Evolutionary conservation across 2,113 vertebrate species (phyloP), one percentile per base, ranked within the genome.

Genomic region (Clupea harengus): DNA sequence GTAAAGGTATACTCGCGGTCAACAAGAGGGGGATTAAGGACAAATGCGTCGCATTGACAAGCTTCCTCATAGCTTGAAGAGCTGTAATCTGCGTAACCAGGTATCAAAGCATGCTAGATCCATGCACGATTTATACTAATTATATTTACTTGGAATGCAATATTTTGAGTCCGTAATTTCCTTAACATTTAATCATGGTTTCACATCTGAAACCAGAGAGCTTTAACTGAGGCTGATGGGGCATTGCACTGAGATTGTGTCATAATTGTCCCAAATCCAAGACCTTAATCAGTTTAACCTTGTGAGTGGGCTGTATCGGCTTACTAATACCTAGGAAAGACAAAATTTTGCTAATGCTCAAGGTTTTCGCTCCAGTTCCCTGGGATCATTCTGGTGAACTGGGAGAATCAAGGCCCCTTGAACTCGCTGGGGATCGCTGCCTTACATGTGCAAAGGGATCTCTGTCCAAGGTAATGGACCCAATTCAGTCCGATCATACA

Each of bases 221-320:
- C 88, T 57, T 9, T 75, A 84, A 87, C 89, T 84, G 88, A 54
- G 82, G 22, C 88, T 52, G 83, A 85, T 90, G 89, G 83, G 88
- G 87, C 90, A 91, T 93, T 92, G 88, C 93, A 90, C 84, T 87
- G 82, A 85, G 86, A 89, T 92, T 94, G 93, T 94, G 93, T 95
- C 93, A 94, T 95, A 92, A 93, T 91, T 92, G 92, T 92, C 90
- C 91, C 87, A 86, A 64, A 91, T 93, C 92, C 94, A 93, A 91
- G 90, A 60, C 50, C 89, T 85, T 95, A 95, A 95, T 95, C 86
- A 93, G 88, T 93, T 96, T 95, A 95, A 95, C 94, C 91, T 93
- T 80, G 87, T 45, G 88, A 88, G 90, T 88, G 86, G 91, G 89
- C 87, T 90, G 88, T 91, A 93, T 94, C 94, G 72, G 87, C 91